Base-by-base conservation (phyloP, 1,140 invertebrate genomes). In the Monochamus saltuarius region DNA sequence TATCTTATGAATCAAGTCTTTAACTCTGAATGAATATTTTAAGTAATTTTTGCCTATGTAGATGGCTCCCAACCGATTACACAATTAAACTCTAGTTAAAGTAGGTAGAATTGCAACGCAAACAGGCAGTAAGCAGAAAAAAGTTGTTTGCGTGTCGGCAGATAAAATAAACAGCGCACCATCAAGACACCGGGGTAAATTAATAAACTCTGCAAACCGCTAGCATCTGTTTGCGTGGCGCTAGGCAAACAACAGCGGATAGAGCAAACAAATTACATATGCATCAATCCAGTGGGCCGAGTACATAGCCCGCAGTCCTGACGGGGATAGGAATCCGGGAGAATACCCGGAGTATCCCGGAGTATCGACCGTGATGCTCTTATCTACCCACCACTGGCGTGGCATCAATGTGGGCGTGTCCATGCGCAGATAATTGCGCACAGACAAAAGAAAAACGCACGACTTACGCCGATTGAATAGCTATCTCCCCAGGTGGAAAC, bases 301-400 rank as follows among this genome's bases (percentile, higher is more conserved):
- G 61, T 62, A 62, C 61, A 62, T 43, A 62, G 56, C 61, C 61
- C 49, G 22, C 17, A 19, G 61, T 16, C 22, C 11, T n/a, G 13
- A 53, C 35, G 52, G 59, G 40, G 47, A 45, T 53, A 22, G 45
- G 60, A 59, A 54, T 67, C 63, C 62, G 56, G 65, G 65, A 67
- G 56, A 61, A 59, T 61, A 59, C 57, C 64, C 62, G 67, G 67
- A 69, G 50, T 60, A 58, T 67, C 64, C 64, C 62, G 66, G 61
- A 69, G 51, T 71, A 71, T 71, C 69, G 69, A 71, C 68, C 64
- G 62, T 56, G 62, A 65, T 69, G 59, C 62, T 67, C 61, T 69
- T 69, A 72, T 68, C 66, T 68, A 62, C 65, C 64, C 64, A 65
- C 66, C 62, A 61, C 64, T 64, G 69, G 69, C 67, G 69, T 62